Percentiles rank a stretch among this genome's conserved stretches.
These are phyloP conservation scores for Ruditapes philippinarum DNA, from an alignment of 1,140 invertebrate genomes.

Conservation along the genomic window DNA sequence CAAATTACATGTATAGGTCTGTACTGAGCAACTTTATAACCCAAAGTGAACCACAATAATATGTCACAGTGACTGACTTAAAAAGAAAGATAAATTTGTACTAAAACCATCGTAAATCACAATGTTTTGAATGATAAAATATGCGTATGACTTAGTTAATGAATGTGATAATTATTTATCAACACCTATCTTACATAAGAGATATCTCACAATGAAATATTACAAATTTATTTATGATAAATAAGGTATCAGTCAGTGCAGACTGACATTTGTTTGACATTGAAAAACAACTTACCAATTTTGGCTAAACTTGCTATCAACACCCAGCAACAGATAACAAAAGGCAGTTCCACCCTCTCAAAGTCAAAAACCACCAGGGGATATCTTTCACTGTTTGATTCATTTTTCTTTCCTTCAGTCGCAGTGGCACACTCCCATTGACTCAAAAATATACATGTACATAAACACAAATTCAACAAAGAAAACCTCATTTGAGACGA, in stretches of 20 bases:
- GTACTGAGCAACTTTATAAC: no score
- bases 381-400: constrained; percentile 79
- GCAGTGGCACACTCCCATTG: constrained; percentile 37
- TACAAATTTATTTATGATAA: background rate
- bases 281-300: constrained; percentile 92
- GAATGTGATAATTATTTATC: background rate
- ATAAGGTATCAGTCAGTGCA: background rate
- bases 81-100: no score
- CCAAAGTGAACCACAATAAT: no score
- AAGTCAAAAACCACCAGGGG: constrained; percentile 95
- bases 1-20: no score
- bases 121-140: background rate
- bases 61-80: background rate
- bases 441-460: constrained; percentile 56
- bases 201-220: background rate
- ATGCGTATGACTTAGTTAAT: background rate
- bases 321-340: constrained; percentile 97
- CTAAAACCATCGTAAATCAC: no score
- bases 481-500: constrained; percentile 37
- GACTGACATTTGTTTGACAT: constrained; percentile 26
- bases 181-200: background rate
- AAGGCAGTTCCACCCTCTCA: constrained; percentile 95
- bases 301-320: constrained; percentile 97
- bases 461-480: constrained; percentile 61
- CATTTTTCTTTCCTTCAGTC: constrained; percentile 61